Percentiles rank a stretch among this genome's conserved stretches.
phyloP scores from a whole-genome alignment of 1,140 invertebrate species.

The Brachionus plicatilis region DNA sequence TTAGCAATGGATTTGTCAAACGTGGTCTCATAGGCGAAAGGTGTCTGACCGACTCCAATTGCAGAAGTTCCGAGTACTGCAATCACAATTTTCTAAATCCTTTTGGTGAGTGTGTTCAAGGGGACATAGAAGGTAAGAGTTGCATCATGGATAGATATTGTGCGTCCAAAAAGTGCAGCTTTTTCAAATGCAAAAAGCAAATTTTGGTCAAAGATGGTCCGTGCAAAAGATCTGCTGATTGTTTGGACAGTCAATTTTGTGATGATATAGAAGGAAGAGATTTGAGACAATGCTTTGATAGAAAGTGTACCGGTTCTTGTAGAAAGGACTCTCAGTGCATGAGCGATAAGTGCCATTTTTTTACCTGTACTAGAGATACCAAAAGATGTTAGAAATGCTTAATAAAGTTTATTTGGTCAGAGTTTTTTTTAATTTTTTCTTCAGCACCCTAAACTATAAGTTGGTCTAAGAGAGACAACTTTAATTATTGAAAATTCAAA shows the following conservation, averaged over 20 bases:
- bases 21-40: not conserved
- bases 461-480: no score
- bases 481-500: no score
- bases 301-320: slow-evolving; percentile 14
- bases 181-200: slow-evolving; percentile 28
- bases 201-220: slow-evolving; percentile 21
- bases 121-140: not conserved
- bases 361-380: slow-evolving; percentile 4
- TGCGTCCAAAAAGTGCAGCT: slow-evolving; percentile 33
- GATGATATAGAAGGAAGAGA: slow-evolving; percentile 8
- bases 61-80: slow-evolving; percentile 3
- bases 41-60: slow-evolving; percentile 13
- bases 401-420: not conserved
- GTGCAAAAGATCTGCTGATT: slow-evolving; percentile 23
- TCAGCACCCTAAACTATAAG: no score
- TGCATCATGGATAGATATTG: slow-evolving; percentile 20
- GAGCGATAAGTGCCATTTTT: slow-evolving; percentile 33
- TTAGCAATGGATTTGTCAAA: not conserved
- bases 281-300: slow-evolving; percentile 25
- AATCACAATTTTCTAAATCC: slow-evolving; percentile 15
- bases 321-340: slow-evolving; percentile 34
- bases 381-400: not conserved
- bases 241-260: slow-evolving; percentile 12
- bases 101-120: slow-evolving; percentile 10
- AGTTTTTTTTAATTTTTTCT: no score